These are phyloP conservation scores for Odobenus rosmarus DNA, from an alignment of 2,113 vertebrate genomes.

Conservation along the genomic window DNA sequence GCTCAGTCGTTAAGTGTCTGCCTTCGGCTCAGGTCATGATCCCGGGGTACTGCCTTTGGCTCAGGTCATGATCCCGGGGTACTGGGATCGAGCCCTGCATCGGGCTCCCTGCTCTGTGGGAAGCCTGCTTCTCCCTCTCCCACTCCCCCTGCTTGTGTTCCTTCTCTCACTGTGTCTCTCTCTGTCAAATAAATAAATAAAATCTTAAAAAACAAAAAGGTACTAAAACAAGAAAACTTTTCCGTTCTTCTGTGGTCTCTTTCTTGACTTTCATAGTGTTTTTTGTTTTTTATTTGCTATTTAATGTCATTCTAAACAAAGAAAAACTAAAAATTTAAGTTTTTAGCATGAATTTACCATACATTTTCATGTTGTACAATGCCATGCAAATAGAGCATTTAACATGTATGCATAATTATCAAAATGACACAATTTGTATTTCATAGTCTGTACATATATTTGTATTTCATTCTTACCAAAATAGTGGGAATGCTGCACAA, in stretches of 20 bases:
- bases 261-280: neutral
- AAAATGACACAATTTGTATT: slow-evolving; percentile 16
- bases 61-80: too few relatives aligned
- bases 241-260: neutral
- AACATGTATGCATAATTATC: neutral
- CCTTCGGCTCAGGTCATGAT: too few relatives aligned
- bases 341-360: neutral
- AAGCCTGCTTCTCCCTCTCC: too few relatives aligned
- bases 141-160: too few relatives aligned
- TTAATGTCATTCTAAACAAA: slow-evolving; percentile 44
- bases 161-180: too few relatives aligned
- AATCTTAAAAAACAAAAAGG: neutral
- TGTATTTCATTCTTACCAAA: slow-evolving; percentile 31
- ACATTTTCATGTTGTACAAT: neutral
- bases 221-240: neutral
- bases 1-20: too few relatives aligned
- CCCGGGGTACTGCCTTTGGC: too few relatives aligned
- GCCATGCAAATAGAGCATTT: neutral
- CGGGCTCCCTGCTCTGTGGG: too few relatives aligned
- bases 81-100: too few relatives aligned
- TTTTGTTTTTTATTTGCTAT: slow-evolving; percentile 27
- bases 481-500: neutral
- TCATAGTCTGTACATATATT: neutral
- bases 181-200: too few relatives aligned
- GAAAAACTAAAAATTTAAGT: neutral